Percentiles rank a stretch among this genome's conserved stretches.
phyloP scores from a whole-genome alignment of 2,888 invertebrate species.

The Drosophila pegasa region DNA sequence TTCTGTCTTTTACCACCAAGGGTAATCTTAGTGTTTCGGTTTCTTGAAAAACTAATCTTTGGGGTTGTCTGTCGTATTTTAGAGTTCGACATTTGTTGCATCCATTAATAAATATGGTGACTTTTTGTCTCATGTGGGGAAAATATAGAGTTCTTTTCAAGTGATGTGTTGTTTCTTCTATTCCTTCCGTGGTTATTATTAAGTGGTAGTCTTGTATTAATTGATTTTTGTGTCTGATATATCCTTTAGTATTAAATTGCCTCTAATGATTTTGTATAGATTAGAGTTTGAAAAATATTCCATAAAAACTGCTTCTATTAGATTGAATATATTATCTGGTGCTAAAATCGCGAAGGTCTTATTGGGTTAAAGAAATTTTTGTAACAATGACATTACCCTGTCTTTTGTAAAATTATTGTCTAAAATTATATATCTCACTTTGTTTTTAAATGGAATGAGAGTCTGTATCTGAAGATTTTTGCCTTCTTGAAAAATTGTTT shows the following conservation, averaged over 20 bases:
- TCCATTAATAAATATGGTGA: neutral
- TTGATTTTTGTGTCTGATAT: too few species aligned
- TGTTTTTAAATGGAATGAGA: neutral
- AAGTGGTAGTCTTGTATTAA: neutral
- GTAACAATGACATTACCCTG: neutral
- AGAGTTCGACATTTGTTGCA: neutral
- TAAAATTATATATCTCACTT: neutral
- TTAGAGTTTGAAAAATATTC: neutral
- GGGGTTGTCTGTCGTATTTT: neutral
- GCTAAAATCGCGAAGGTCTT: neutral
- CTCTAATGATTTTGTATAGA: neutral
- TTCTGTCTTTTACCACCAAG: neutral
- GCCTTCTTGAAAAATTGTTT: neutral
- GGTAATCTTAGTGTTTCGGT: neutral
- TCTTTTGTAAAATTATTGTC: neutral
- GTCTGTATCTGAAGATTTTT: neutral
- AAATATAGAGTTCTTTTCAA: neutral
- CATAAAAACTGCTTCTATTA: neutral
- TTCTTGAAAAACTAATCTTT: neutral
- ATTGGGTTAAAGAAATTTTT: neutral
- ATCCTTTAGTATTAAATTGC: too few species aligned
- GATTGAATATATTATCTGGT: neutral
- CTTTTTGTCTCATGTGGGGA: neutral
- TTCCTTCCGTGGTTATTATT: too few species aligned
- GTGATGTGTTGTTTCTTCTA: neutral